phyloP scores from a whole-genome alignment of 2,113 vertebrate genomes.

The Sapayoa aenigma region DNA sequence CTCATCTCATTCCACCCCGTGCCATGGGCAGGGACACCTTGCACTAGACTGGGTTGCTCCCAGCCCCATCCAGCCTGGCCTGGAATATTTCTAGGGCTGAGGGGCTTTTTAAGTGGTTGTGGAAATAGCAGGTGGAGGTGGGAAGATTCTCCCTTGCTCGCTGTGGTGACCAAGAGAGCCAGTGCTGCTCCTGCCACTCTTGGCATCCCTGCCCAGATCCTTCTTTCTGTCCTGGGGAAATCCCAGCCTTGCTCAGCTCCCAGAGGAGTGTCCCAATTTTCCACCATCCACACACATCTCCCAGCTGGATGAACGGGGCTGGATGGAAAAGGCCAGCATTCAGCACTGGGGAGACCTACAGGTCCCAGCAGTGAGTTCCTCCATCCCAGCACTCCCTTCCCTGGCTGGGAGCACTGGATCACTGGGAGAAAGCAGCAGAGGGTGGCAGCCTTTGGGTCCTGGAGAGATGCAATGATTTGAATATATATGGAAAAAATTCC shows the following conservation, averaged over 20 bases:
- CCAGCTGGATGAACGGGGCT: background rate
- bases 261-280: background rate
- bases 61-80: background rate
- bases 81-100: background rate
- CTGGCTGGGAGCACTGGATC: background rate
- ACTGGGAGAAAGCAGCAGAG: background rate
- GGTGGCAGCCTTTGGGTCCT: background rate
- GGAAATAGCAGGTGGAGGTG: background rate
- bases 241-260: background rate
- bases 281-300: background rate
- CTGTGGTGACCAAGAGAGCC: fast-evolving
- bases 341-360: background rate
- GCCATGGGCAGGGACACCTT: too few relatives aligned
- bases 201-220: background rate
- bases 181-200: background rate
- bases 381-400: background rate
- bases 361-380: background rate
- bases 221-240: background rate
- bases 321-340: background rate
- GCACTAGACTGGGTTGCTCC: too few relatives aligned
- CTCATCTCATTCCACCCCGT: too few relatives aligned
- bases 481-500: background rate
- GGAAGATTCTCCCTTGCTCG: background rate
- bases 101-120: background rate
- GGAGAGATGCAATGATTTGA: background rate